These are phyloP conservation scores for Prunella himalayana DNA, from an alignment of 2,113 vertebrate species.

Conservation along the genomic window DNA sequence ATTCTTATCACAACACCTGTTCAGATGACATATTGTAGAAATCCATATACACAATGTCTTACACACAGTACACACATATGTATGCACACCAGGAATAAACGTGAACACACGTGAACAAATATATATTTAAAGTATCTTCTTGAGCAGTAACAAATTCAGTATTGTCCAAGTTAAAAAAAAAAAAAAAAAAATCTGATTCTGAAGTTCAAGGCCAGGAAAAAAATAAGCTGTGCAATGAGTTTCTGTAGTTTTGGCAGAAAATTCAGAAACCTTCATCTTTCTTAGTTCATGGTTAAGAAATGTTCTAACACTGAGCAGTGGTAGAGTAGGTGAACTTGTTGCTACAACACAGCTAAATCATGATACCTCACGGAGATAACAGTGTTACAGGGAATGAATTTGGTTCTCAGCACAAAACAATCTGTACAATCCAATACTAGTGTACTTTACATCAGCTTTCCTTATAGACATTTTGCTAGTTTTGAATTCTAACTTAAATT, in stretches of 20 bases:
- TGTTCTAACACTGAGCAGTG: rapidly evolving
- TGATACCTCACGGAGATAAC: not conserved
- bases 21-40: not conserved
- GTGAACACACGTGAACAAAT: rapidly evolving
- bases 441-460: not conserved
- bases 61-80: rapidly evolving
- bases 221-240: rapidly evolving
- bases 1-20: not conserved
- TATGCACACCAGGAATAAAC: not conserved
- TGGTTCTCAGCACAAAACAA: not conserved
- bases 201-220: not conserved
- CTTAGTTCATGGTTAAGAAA: not conserved
- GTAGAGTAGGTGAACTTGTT: not conserved
- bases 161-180: not conserved
- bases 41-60: not conserved
- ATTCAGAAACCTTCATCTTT: not conserved
- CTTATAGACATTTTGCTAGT: rapidly evolving
- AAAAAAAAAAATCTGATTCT: not conserved
- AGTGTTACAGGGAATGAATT: not conserved
- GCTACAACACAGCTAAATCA: not conserved
- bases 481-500: not conserved
- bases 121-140: not conserved
- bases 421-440: not conserved
- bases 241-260: not conserved
- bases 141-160: not conserved